Percentiles rank a stretch among this genome's conserved stretches.
These are phyloP conservation scores for Rhagophthalmus giganteus DNA, from an alignment of 2,888 invertebrate genomes.

Conservation along the genomic window DNA sequence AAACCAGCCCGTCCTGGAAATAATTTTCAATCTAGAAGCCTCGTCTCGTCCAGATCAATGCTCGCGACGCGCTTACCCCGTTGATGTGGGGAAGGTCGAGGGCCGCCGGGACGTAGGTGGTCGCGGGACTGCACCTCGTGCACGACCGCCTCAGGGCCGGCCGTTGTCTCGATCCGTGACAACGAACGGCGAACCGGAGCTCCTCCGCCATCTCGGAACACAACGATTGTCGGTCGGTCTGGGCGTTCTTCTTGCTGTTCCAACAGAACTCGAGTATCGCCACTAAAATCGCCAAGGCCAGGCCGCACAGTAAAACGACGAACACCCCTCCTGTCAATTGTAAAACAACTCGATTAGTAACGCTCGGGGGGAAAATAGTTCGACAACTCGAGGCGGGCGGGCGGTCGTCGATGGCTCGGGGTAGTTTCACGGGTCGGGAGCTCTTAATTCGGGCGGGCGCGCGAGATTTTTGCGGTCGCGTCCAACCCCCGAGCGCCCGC, in stretches of 20 bases:
- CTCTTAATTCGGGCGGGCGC: too few species aligned
- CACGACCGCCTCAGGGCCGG: slow-evolving; percentile 79
- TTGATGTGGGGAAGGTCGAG: slow-evolving; percentile 60
- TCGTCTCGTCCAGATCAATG: too few species aligned
- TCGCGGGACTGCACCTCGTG: slow-evolving; percentile 72
- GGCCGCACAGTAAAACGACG: slow-evolving; percentile 90
- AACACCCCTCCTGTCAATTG: slow-evolving; percentile 95
- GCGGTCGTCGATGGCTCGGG: too few species aligned
- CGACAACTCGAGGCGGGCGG: too few species aligned
- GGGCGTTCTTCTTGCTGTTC: slow-evolving; percentile 88
- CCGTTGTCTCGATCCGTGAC: slow-evolving; percentile 79
- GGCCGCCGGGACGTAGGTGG: slow-evolving; percentile 73
- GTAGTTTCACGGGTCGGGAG: too few species aligned
- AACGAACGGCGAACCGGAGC: slow-evolving; percentile 85
- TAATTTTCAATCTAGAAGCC: too few species aligned
- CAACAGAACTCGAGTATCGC: slow-evolving; percentile 94
- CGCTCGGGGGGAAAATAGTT: too few species aligned
- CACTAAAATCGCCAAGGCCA: slow-evolving; percentile 87
- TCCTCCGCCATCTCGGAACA: slow-evolving; percentile 96
- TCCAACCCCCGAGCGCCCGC: too few species aligned
- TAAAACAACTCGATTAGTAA: too few species aligned
- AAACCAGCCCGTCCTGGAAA: slow-evolving; percentile 62
- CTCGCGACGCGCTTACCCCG: slow-evolving; percentile 59
- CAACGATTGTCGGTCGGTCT: slow-evolving; percentile 81
- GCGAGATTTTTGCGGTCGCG: too few species aligned